These are phyloP conservation scores for Lepus oiostolus DNA, from an alignment of 2,797 vertebrate genomes.

Conservation along the genomic window DNA sequence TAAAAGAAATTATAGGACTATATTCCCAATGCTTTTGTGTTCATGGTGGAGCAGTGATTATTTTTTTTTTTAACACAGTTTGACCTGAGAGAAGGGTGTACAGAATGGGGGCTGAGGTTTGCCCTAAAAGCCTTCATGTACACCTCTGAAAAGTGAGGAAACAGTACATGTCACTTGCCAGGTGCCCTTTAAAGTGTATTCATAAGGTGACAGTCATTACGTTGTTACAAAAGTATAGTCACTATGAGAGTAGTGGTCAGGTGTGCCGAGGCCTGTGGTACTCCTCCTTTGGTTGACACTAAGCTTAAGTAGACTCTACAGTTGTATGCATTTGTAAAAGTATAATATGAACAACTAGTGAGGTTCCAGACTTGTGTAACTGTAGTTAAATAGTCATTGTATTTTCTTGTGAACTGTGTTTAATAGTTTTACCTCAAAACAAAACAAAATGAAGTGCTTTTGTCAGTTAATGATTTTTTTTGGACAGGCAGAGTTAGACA, in stretches of 20 bases:
- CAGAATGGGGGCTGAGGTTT: neutral
- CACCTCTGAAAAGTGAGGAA: slow-evolving; percentile 34
- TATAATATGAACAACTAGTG: slow-evolving; percentile 81
- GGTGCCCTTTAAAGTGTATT: slow-evolving; percentile 57
- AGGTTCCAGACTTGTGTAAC: slow-evolving; percentile 73
- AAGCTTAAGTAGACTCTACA: slow-evolving; percentile 70
- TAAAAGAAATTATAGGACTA: slow-evolving; percentile 5
- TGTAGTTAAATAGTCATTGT: slow-evolving; percentile 84
- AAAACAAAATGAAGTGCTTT: slow-evolving; percentile 84
- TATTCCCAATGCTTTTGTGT: neutral
- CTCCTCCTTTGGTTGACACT: slow-evolving; percentile 74
- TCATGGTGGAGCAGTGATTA: neutral
- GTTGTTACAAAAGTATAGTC: slow-evolving; percentile 60
- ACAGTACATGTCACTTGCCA: slow-evolving; percentile 28
- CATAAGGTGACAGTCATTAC: slow-evolving; percentile 72
- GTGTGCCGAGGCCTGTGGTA: slow-evolving; percentile 80
- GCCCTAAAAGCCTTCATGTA: slow-evolving; percentile 14
- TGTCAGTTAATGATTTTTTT: slow-evolving; percentile 84
- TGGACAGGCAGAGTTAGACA: too few species aligned
- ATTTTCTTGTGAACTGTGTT: slow-evolving; percentile 84
- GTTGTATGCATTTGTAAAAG: slow-evolving; percentile 72
- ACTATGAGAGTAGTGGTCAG: slow-evolving; percentile 65
- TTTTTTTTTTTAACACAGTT: slow-evolving; percentile 42
- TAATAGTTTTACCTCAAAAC: slow-evolving; percentile 88
- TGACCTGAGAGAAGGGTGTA: neutral